Evolutionary conservation across 1,140 invertebrate species (phyloP).

Genomic region (Cydia fagiglandana): DNA sequence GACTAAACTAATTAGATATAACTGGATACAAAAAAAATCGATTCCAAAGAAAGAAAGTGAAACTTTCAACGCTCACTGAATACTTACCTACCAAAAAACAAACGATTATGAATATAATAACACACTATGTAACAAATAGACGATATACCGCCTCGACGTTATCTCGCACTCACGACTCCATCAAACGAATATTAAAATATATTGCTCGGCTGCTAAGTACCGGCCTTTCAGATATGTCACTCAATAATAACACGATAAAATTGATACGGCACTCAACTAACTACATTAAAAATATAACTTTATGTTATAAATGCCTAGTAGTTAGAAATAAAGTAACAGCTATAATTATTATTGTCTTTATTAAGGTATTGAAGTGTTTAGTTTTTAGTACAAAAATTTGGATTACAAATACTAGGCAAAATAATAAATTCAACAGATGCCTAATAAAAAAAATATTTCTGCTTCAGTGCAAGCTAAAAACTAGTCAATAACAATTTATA

Average conservation of each 20-base stretch:
- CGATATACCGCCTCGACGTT: slow-evolving; percentile 37
- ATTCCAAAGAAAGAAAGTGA: slow-evolving; percentile 23
- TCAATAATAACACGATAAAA: slow-evolving; percentile 35
- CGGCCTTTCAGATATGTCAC: slow-evolving; percentile 46
- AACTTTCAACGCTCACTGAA: slow-evolving; percentile 9
- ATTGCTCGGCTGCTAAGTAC: slow-evolving; percentile 44
- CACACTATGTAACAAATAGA: slow-evolving; percentile 28
- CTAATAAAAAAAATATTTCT: not conserved
- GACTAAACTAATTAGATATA: not conserved
- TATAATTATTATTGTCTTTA: too few relatives aligned
- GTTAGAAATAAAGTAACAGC: too few relatives aligned
- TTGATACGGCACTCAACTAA: not conserved
- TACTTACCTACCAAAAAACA: not conserved
- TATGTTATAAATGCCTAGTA: not conserved
- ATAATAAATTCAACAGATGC: too few relatives aligned
- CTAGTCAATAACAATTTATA: not conserved
- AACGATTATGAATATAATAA: slow-evolving; percentile 31
- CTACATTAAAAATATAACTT: not conserved
- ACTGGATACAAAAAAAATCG: not conserved
- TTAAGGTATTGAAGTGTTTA: too few relatives aligned
- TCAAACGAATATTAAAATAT: slow-evolving; percentile 57
- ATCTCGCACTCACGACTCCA: slow-evolving; percentile 47
- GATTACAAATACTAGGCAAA: too few relatives aligned
- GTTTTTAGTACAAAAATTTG: too few relatives aligned
- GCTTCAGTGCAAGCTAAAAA: not conserved